Evolutionary conservation across 2,888 invertebrate genomes (phyloP).

Genomic region (Arctia plantaginis): DNA sequence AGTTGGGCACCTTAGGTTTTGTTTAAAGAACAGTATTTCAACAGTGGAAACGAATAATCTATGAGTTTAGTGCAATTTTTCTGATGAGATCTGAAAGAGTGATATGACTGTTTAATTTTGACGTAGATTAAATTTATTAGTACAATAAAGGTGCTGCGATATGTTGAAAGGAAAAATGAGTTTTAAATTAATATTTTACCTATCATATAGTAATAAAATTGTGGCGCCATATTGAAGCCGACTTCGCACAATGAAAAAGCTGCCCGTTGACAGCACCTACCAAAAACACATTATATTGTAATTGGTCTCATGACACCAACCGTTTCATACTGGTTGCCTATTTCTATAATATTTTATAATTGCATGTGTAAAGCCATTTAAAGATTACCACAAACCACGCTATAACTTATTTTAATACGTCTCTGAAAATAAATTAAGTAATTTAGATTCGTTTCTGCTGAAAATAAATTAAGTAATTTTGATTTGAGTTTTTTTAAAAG

Average conservation of each 20-base stretch:
- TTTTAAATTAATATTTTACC: neutral
- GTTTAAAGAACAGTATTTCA: conserved; percentile 21
- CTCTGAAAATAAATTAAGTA: neutral
- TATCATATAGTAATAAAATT: neutral
- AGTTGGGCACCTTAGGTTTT: conserved; percentile 23
- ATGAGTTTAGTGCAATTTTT: conserved; percentile 4
- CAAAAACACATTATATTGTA: conserved; percentile 6
- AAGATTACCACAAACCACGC: conserved; percentile 9
- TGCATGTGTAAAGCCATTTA: conserved; percentile 14
- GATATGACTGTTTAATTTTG: neutral
- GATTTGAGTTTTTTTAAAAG: neutral
- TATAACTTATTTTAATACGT: conserved; percentile 12
- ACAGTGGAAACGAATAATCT: conserved; percentile 15
- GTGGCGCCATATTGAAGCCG: neutral
- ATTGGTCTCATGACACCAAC: conserved; percentile 9
- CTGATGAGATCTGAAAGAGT: neutral
- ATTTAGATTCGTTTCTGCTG: conserved; percentile 2
- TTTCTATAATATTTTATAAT: conserved; percentile 8
- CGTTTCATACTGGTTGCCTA: neutral
- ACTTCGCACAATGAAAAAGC: conserved; percentile 3
- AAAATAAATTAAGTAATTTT: neutral
- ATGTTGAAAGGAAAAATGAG: neutral
- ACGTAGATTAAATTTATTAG: neutral
- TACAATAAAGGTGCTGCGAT: no score
- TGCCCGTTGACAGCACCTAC: neutral